Percentiles rank a stretch among this genome's conserved stretches.
These are phyloP conservation scores for Brachionus angularis DNA, from an alignment of 1,140 invertebrate genomes.

Conservation along the genomic window DNA sequence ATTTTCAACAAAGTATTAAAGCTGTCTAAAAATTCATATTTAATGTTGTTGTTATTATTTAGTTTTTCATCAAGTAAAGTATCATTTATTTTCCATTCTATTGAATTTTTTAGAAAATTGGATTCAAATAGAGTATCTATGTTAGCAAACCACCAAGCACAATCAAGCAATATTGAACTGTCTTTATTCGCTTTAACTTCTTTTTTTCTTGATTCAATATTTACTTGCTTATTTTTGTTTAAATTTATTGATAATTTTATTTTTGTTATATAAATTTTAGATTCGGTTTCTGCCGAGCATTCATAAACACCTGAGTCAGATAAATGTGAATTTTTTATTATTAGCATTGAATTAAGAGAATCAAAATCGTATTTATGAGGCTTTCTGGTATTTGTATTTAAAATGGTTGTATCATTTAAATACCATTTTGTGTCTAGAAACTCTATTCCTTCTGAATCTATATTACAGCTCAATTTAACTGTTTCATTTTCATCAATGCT, in stretches of 20 bases:
- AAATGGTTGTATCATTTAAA: not conserved
- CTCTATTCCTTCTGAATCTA: not conserved
- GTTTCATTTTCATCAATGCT: not conserved
- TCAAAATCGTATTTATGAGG: not conserved
- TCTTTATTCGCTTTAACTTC: not conserved
- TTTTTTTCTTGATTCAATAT: slow-evolving; percentile 36
- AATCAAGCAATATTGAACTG: not conserved
- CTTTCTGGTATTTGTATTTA: not conserved
- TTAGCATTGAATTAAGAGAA: not conserved
- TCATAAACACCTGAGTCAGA: slow-evolving; percentile 4
- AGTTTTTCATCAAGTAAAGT: not conserved
- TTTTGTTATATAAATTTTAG: not conserved
- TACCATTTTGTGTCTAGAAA: not conserved
- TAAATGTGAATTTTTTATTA: not conserved
- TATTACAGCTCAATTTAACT: not conserved
- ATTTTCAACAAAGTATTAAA: slow-evolving; percentile 6
- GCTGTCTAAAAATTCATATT: slow-evolving; percentile 33
- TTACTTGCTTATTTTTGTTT: not conserved
- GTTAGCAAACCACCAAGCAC: slow-evolving; percentile 16
- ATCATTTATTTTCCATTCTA: slow-evolving; percentile 27
- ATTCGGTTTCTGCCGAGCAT: not conserved
- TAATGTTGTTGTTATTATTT: not conserved
- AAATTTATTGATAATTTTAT: not conserved
- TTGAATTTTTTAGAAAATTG: not conserved
- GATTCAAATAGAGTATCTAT: not conserved